phyloP scores from a whole-genome alignment of 2,888 invertebrate species.

The Ypsolopha scabrella region DNA sequence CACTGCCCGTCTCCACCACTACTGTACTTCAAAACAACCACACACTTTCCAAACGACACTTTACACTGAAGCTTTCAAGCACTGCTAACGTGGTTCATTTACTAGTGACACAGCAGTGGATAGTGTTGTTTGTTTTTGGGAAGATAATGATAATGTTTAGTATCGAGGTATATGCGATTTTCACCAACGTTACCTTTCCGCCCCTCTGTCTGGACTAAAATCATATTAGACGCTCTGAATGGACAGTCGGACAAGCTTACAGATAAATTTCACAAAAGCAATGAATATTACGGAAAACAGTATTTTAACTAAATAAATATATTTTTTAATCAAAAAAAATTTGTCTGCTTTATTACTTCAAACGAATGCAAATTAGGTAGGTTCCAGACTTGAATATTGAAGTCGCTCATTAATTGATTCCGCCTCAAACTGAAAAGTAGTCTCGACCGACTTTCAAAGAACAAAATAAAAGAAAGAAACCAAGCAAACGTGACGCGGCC shows the following conservation, averaged over 20 bases:
- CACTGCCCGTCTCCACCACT: slow-evolving; percentile 31
- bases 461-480: slow-evolving; percentile 23
- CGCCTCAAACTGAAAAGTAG: slow-evolving; percentile 14
- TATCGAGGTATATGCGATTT: neutral
- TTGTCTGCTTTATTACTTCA: slow-evolving; percentile 15
- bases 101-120: slow-evolving; percentile 8
- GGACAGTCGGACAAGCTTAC: slow-evolving; percentile 19
- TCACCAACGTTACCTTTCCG: slow-evolving; percentile 29
- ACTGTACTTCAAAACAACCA: slow-evolving; percentile 23
- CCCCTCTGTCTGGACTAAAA: slow-evolving; percentile 43
- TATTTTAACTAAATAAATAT: neutral
- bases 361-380: neutral
- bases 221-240: slow-evolving; percentile 35
- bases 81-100: slow-evolving; percentile 8
- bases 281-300: neutral
- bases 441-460: slow-evolving; percentile 39
- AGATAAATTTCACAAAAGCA: neutral
- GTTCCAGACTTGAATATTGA: slow-evolving; percentile 14
- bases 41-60: slow-evolving; percentile 26
- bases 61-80: slow-evolving; percentile 45
- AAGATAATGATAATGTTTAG: neutral
- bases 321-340: neutral
- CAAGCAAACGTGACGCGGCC: slow-evolving; percentile 35
- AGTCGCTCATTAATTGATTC: slow-evolving; percentile 42
- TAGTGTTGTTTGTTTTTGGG: neutral